Evolutionary conservation across 2,113 vertebrate genomes (phyloP).

Genomic region (Acanthisitta chloris): DNA sequence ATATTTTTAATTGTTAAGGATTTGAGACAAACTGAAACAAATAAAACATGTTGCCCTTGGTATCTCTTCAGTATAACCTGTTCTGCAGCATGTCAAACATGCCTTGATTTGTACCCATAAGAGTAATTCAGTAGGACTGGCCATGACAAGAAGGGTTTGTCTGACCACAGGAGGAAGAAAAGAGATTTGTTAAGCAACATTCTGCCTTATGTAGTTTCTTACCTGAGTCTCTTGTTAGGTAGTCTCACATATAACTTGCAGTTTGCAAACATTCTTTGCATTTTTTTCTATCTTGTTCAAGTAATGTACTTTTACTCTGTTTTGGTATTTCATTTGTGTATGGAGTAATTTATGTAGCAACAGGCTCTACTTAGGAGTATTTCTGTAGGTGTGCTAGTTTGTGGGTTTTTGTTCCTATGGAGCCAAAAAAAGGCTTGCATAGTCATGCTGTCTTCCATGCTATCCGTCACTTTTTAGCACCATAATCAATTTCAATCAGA

Average conservation of each 20-base stretch:
- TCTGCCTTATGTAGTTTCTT: not conserved
- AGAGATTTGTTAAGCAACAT: not conserved
- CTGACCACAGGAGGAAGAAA: not conserved
- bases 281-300: not conserved
- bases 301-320: not conserved
- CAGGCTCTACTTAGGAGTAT: not conserved
- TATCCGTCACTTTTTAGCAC: not conserved
- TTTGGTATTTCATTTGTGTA: not conserved
- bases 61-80: not conserved
- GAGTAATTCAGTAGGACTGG: not conserved
- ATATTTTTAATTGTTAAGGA: not conserved
- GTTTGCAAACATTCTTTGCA: not conserved
- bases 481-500: not conserved
- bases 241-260: not conserved
- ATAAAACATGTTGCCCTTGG: not conserved
- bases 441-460: not conserved
- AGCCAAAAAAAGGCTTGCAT: not conserved
- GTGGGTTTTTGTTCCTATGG: not conserved
- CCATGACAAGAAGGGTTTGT: not conserved
- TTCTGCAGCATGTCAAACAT: not conserved
- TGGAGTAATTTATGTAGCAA: not conserved
- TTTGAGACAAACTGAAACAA: not conserved
- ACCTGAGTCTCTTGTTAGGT: not conserved
- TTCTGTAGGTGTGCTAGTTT: not conserved
- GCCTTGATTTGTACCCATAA: not conserved